phyloP scores from a whole-genome alignment of 2,888 invertebrate species.

The Tenthredo notha region DNA sequence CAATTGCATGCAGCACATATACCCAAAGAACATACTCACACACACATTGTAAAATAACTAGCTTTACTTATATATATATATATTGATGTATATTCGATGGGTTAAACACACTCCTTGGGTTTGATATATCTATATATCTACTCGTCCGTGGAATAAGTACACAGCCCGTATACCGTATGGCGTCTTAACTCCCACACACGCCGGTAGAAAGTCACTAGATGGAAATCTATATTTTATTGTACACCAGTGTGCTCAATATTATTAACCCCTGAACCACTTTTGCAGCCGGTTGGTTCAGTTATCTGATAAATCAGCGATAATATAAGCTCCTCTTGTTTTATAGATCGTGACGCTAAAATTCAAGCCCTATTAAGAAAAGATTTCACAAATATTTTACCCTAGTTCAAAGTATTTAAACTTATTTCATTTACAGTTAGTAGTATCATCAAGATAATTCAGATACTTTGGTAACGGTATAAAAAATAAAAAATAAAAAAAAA shows the following conservation, averaged over 20 bases:
- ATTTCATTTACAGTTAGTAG: not conserved
- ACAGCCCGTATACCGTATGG: conserved; percentile 71
- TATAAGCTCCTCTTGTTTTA: conserved; percentile 18
- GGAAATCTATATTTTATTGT: conserved; percentile 78
- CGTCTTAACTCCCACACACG: conserved; percentile 74
- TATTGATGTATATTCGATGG: conserved; percentile 38
- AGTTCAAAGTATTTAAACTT: not conserved
- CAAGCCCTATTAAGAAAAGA: conserved; percentile 11
- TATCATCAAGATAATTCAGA: not conserved
- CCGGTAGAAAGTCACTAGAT: conserved; percentile 76
- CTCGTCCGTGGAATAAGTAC: conserved; percentile 54
- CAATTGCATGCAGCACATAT: conserved; percentile 29
- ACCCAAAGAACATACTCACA: not conserved
- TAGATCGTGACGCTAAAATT: conserved; percentile 30
- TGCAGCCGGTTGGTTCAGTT: conserved; percentile 59
- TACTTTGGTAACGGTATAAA: not conserved
- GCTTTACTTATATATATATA: not conserved
- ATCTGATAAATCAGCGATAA: conserved; percentile 36
- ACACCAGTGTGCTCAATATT: conserved; percentile 73
- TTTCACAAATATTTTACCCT: conserved; percentile 11
- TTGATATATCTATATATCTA: conserved; percentile 30
- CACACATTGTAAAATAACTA: not conserved
- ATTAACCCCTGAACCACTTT: conserved; percentile 56
- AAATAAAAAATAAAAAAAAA: no score
- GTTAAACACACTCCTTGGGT: conserved; percentile 28